Base-by-base conservation (phyloP, 2,888 invertebrate genomes). In the Buathra laborator region DNA sequence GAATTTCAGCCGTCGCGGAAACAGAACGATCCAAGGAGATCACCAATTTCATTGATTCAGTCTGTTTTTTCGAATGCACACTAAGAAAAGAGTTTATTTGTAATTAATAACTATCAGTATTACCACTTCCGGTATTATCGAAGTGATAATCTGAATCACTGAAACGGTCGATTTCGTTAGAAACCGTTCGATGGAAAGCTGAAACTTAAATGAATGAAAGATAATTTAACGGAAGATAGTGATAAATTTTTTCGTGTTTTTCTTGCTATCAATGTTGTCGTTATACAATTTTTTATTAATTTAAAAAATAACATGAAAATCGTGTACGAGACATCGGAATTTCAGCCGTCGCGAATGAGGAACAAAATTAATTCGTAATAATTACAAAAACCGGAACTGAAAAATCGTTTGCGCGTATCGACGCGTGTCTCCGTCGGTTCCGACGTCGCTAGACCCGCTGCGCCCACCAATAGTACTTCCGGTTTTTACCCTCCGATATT, bases 371-470 rank as follows among this genome's bases (percentile, higher is more conserved):
- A 46, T 72, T 68, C 29, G 77, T 74, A 16, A 48, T 62, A 67
- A 48, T 44, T 16, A 79, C 32, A 66, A 83, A 79, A 76, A 66
- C 70, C 75, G 81, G 81, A 82, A 87, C 70, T 74, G 53, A 75
- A 77, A 51, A 10, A 51, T 32, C 24, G 24, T 29, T 10, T n/a
- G 46, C 14, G 32, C 16, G 46, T 53, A 56, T 78, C 85, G 78
- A 83, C 76, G 86, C 87, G 85, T 81, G 82, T 86, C 87, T 87
- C 87, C 87, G 72, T 19, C 72, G 62, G 44, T 82, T 85, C 82
- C 82, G 75, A 71, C 56, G 32, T 10, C 14, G 51, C 46, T 14
- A 56, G 46, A 79, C 75, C 56, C 64, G 77, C 81, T 83, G 81
- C 85, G 81, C 82, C 82, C 75, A 84, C 62, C 64, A 51, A 44